Conservation (phyloP, 2,888 invertebrate genomes). For the Cistogaster globosa region DNA sequence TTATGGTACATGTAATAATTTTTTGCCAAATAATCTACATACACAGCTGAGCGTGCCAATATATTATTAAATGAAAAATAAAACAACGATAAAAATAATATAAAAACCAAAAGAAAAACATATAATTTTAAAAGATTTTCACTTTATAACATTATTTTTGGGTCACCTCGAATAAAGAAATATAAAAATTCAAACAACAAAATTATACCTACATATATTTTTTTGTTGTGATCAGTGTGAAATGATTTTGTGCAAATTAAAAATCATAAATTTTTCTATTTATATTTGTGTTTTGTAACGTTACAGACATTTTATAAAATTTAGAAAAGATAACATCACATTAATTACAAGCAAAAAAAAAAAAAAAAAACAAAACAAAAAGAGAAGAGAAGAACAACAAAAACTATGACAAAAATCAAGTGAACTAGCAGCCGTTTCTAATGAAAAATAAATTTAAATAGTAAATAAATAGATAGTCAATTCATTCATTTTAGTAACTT, state of each 20-base stretch:
- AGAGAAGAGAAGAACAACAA: conserved; percentile 20
- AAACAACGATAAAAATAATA: conserved; percentile 48
- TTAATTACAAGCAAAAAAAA: conserved; percentile 36
- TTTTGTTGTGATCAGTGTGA: neutral
- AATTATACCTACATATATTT: conserved; percentile 13
- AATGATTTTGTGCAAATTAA: conserved; percentile 15
- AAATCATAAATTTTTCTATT: conserved; percentile 49
- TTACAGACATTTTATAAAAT: conserved; percentile 49
- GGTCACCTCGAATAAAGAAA: conserved; percentile 53
- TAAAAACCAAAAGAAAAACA: conserved; percentile 39
- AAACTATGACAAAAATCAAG: conserved; percentile 56
- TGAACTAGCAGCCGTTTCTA: conserved; percentile 46
- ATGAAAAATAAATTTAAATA: neutral
- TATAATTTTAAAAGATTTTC: conserved; percentile 54
- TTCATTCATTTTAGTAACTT: conserved; percentile 11
- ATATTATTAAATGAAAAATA: conserved; percentile 15
- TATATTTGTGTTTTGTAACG: conserved; percentile 47
- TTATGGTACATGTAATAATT: conserved; percentile 26
- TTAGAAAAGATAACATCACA: neutral
- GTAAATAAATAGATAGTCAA: conserved; percentile 4
- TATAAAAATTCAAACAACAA: neutral
- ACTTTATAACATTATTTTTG: conserved; percentile 64
- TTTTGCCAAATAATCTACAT: conserved; percentile 31
- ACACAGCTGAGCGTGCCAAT: conserved; percentile 50
- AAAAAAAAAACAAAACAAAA: too few relatives aligned